Evolutionary conservation across 23 tunicate genomes (phyloP).

Genomic region (Aplidium turbinatum): DNA sequence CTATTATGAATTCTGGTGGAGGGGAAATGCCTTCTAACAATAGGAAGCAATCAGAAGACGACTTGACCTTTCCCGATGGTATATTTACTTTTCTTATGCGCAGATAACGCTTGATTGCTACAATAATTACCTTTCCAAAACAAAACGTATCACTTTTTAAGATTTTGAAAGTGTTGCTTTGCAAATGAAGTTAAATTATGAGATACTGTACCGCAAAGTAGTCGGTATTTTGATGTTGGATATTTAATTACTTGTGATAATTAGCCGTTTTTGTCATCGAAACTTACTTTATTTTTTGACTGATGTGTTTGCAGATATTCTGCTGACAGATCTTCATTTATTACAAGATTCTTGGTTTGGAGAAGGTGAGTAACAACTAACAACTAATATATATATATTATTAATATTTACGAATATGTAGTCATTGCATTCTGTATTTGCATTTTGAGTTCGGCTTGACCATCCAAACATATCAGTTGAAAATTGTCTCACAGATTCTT

Average conservation of each 20-base stretch:
- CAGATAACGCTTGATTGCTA: neutral
- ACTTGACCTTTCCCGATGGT: constrained; percentile 44
- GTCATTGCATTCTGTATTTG: too few relatives aligned
- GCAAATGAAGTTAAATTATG: neutral
- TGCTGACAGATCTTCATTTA: constrained; percentile 44
- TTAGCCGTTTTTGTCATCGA: neutral
- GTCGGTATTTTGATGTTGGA: neutral
- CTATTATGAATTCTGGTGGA: constrained; percentile 28
- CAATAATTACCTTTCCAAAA: neutral
- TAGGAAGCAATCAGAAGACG: constrained; percentile 64
- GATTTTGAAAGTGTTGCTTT: too few relatives aligned
- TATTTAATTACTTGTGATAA: neutral
- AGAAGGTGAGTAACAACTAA: constrained; percentile 36
- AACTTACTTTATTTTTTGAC: neutral
- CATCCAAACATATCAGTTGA: too few relatives aligned
- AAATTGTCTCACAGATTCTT: too few relatives aligned
- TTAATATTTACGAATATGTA: too few relatives aligned
- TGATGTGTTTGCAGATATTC: constrained; percentile 33
- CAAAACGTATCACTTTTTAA: too few relatives aligned
- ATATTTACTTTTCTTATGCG: constrained; percentile 1
- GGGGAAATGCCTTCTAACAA: constrained; percentile 31
- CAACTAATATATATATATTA: neutral
- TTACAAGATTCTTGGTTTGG: constrained; percentile 37
- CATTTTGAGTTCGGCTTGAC: too few relatives aligned
- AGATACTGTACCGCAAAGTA: neutral